These are phyloP conservation scores for Exocentrus adspersus DNA, from an alignment of 2,888 invertebrate species.

Conservation along the genomic window DNA sequence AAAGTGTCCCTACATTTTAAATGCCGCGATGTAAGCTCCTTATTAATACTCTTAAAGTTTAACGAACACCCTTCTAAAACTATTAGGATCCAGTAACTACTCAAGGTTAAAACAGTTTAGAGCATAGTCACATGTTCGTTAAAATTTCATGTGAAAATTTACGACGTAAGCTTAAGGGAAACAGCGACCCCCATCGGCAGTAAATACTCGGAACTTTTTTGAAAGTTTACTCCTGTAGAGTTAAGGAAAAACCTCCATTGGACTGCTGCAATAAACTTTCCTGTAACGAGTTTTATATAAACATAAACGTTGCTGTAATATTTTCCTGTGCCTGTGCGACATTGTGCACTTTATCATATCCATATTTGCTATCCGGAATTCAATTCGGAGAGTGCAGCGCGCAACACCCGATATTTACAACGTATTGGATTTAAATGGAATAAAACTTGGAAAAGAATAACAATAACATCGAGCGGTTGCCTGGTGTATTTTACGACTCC, in stretches of 20 bases:
- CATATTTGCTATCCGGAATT: conserved; percentile 16
- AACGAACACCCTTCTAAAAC: neutral
- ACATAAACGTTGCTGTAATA: neutral
- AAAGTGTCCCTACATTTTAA: neutral
- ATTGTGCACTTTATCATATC: neutral
- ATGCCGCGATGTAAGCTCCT: neutral
- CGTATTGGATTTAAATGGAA: conserved; percentile 33
- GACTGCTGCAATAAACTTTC: no score
- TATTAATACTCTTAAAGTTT: neutral
- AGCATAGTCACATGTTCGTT: neutral
- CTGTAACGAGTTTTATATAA: no score
- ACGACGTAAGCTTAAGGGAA: neutral
- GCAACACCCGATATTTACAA: conserved; percentile 29
- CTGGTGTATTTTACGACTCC: conserved; percentile 28
- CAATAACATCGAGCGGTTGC: conserved; percentile 24
- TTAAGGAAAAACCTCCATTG: no score
- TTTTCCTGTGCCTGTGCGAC: neutral
- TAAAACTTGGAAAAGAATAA: conserved; percentile 32
- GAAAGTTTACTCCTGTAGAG: no score
- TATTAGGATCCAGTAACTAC: neutral
- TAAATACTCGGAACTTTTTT: no score
- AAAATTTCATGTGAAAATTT: conserved; percentile 1
- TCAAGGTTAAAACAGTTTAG: neutral
- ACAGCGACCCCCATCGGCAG: neutral
- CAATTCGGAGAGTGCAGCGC: conserved; percentile 12